Evolutionary conservation across 2,113 vertebrate species (phyloP).

Genomic region (Aldabrachelys gigantea): DNA sequence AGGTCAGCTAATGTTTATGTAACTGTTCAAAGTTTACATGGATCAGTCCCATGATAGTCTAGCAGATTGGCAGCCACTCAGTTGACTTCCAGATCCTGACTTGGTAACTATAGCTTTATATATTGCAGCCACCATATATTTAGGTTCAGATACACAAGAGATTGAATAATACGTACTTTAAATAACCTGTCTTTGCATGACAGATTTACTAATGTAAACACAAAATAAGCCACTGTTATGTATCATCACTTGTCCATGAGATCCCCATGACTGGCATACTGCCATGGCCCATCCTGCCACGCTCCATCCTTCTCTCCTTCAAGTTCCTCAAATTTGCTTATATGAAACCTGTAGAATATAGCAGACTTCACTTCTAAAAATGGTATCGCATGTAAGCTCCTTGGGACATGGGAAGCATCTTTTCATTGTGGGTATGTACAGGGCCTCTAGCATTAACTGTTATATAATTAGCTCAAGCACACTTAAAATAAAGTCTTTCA

Average conservation of each 20-base stretch:
- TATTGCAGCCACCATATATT: not conserved
- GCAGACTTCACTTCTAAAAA: not conserved
- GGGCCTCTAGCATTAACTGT: not conserved
- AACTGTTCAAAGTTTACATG: slow-evolving; percentile 54
- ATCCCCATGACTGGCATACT: not conserved
- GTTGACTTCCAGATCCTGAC: not conserved
- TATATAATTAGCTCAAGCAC: not conserved
- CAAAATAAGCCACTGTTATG: not conserved
- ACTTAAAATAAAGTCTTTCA: not conserved
- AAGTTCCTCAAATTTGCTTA: not conserved
- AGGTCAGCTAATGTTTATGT: slow-evolving; percentile 24
- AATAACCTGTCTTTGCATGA: not conserved
- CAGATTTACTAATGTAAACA: not conserved
- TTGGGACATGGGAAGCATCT: not conserved
- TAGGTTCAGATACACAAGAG: not conserved
- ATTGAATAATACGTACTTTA: not conserved
- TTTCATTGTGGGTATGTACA: not conserved
- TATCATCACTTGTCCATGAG: not conserved
- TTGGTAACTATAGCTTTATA: not conserved
- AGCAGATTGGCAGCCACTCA: slow-evolving; percentile 17
- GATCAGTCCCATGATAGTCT: not conserved
- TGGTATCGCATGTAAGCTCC: not conserved
- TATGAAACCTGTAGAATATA: not conserved
- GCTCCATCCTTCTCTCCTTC: not conserved
- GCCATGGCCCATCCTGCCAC: not conserved